These are phyloP conservation scores for Phyllostomus hastatus DNA, from an alignment of 2,113 vertebrate genomes.

Conservation along the genomic window DNA sequence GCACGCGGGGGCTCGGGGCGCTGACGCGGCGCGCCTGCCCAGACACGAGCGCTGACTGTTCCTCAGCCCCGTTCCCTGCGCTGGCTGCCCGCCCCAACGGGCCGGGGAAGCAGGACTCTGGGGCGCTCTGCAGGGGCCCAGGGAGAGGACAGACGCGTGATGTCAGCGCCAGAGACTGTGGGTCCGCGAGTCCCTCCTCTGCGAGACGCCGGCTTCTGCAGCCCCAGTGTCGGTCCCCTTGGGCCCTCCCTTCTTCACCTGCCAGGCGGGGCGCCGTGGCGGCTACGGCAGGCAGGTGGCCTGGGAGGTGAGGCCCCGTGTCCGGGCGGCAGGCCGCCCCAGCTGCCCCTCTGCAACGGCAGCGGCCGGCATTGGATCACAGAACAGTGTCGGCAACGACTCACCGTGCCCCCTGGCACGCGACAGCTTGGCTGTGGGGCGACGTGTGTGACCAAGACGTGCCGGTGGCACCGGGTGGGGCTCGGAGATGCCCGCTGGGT, in stretches of 20 bases:
- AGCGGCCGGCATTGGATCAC: accelerated
- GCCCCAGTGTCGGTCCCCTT: accelerated
- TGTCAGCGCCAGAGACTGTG: accelerated
- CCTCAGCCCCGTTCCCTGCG: neutral
- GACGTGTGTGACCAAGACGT: accelerated
- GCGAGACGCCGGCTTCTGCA: accelerated
- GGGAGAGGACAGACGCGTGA: accelerated
- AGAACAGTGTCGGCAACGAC: accelerated
- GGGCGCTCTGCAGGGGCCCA: accelerated
- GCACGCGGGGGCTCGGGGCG: neutral
- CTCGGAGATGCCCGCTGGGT: accelerated
- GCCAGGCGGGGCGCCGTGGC: neutral
- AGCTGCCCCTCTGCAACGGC: accelerated
- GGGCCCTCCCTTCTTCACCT: neutral
- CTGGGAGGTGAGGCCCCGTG: accelerated
- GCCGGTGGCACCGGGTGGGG: accelerated
- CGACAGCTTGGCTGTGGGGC: accelerated
- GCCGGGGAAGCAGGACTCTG: accelerated
- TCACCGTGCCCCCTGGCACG: accelerated
- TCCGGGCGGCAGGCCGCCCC: accelerated
- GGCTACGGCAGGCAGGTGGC: too few relatives aligned
- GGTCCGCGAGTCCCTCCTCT: neutral
- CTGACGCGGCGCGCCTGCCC: neutral
- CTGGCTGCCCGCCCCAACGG: accelerated
- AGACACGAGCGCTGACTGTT: too few relatives aligned